These are phyloP conservation scores for Candoia aspera DNA, from an alignment of 2,113 vertebrate genomes.

Conservation along the genomic window DNA sequence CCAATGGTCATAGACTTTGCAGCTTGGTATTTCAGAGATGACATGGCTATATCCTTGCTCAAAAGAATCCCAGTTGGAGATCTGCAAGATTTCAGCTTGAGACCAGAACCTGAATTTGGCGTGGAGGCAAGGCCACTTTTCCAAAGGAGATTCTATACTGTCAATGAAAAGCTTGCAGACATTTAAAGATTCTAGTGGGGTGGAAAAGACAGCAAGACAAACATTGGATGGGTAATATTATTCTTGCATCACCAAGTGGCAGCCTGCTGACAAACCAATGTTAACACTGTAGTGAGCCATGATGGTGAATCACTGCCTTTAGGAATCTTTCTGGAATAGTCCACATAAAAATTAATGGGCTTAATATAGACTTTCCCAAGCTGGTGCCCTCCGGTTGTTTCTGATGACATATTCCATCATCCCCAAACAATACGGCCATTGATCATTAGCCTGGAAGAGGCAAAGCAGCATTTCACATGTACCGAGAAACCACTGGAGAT, in stretches of 20 bases:
- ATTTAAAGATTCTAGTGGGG: background rate
- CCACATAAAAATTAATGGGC: background rate
- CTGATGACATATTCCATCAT: background rate
- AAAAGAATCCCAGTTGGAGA: background rate
- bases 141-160: background rate
- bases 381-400: background rate
- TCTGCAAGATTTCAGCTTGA: background rate
- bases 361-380: background rate
- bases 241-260: background rate
- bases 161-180: conserved; percentile 2
- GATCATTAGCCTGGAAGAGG: background rate
- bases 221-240: background rate
- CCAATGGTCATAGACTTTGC: background rate
- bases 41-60: no score
- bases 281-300: background rate
- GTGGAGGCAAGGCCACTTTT: background rate
- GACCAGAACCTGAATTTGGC: background rate
- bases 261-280: background rate
- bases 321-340: background rate
- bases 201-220: conserved; percentile 6
- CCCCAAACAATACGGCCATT: background rate
- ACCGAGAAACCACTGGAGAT: background rate
- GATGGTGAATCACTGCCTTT: background rate
- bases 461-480: background rate
- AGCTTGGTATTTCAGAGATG: background rate